A percentile compares a stretch with the other conserved stretches of the same genome.
These are phyloP conservation scores for Drepanosiphum platanoidis DNA, from an alignment of 2,888 invertebrate species.

Conservation along the genomic window DNA sequence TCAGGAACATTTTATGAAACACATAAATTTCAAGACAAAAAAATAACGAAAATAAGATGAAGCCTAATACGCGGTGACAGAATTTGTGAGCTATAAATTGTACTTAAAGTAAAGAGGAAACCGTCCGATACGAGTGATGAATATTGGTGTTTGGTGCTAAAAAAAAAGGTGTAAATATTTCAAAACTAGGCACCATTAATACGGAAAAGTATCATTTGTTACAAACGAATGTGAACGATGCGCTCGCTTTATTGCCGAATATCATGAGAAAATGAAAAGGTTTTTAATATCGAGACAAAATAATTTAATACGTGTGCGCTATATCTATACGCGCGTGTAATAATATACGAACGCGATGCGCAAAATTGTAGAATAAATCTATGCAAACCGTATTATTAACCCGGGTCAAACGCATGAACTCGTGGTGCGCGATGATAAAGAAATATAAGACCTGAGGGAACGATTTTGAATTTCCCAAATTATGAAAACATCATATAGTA, in stretches of 20 bases:
- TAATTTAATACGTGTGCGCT: neutral
- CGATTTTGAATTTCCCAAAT: slow-evolving; percentile 39
- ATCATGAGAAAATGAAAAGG: neutral
- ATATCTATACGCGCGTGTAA: neutral
- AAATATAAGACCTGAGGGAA: slow-evolving; percentile 40
- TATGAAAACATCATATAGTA: slow-evolving; percentile 33
- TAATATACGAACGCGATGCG: neutral
- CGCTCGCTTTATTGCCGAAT: neutral
- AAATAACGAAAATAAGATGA: slow-evolving; percentile 44
- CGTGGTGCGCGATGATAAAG: neutral
- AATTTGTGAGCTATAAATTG: slow-evolving; percentile 56
- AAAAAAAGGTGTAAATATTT: slow-evolving; percentile 40
- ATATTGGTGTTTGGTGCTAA: slow-evolving; percentile 14
- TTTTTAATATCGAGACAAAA: neutral
- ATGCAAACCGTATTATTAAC: slow-evolving; percentile 18
- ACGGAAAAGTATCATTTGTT: slow-evolving; percentile 28
- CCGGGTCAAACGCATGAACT: neutral
- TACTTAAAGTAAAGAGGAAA: slow-evolving; percentile 44
- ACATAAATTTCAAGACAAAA: slow-evolving; percentile 45
- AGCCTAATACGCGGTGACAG: slow-evolving; percentile 53
- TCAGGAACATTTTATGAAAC: slow-evolving; percentile 42
- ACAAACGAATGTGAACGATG: neutral
- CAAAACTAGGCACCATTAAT: slow-evolving; percentile 32
- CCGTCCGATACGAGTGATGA: slow-evolving; percentile 38
- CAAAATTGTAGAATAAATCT: neutral